Conservation (phyloP, 1,140 invertebrate genomes). For the Apis cerana region DNA sequence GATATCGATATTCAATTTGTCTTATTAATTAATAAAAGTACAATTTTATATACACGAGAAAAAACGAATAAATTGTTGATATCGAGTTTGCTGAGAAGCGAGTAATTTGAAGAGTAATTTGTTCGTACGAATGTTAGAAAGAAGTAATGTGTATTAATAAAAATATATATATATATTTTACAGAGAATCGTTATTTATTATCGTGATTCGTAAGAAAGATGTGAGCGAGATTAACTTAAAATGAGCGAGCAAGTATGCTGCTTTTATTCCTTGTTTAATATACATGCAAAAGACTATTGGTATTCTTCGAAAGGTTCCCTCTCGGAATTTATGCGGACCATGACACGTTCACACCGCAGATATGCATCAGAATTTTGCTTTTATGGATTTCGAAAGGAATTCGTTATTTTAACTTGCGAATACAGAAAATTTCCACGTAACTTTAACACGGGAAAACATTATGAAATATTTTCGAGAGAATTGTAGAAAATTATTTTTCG, state of each 20-base stretch:
- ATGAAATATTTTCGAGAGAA: not conserved
- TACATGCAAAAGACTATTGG: not conserved
- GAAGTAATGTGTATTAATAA: too few relatives aligned
- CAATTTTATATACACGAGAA: too few relatives aligned
- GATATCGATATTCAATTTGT: too few relatives aligned
- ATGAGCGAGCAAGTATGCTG: too few relatives aligned
- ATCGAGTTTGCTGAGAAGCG: too few relatives aligned
- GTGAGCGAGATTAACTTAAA: not conserved
- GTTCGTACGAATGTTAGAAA: too few relatives aligned
- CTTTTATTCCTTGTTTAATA: not conserved
- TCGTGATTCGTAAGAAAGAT: not conserved
- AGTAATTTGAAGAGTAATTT: too few relatives aligned
- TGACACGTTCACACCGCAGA: not conserved
- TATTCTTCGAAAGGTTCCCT: slow-evolving; percentile 1
- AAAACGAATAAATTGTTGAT: too few relatives aligned
- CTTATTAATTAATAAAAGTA: too few relatives aligned
- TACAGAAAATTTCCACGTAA: not conserved
- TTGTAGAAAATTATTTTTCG: not conserved
- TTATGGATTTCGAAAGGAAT: slow-evolving; percentile 18
- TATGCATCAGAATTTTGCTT: not conserved
- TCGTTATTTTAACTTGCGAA: slow-evolving; percentile 16
- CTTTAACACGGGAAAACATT: not conserved
- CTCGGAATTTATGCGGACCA: not conserved
- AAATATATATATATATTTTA: too few relatives aligned
- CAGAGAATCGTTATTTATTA: not conserved